These are phyloP conservation scores for Drosophila mimica DNA, from an alignment of 2,888 invertebrate species.

Conservation along the genomic window DNA sequence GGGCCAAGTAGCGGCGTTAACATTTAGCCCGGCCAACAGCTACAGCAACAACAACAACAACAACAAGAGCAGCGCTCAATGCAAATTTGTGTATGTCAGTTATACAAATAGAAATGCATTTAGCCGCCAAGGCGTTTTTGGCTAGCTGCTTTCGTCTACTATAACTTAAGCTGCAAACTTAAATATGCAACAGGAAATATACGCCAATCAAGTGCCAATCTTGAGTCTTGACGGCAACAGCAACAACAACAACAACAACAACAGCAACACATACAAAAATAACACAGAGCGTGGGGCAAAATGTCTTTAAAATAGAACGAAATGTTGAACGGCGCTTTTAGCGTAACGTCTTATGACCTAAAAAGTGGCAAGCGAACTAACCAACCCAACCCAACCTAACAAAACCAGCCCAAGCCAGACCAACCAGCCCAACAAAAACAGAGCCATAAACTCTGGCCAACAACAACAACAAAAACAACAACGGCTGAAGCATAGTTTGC, in stretches of 20 bases:
- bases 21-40: slow-evolving; percentile 16
- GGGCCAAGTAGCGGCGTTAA: slow-evolving; percentile 3
- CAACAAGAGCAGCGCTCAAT: slow-evolving; percentile 23
- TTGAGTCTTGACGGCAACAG: slow-evolving; percentile 72
- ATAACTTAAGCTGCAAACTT: slow-evolving; percentile 68
- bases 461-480: slow-evolving; percentile 27
- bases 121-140: slow-evolving; percentile 53
- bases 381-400: slow-evolving; percentile 42
- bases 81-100: slow-evolving; percentile 51
- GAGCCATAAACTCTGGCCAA: slow-evolving; percentile 48
- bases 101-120: slow-evolving; percentile 80
- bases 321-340: slow-evolving; percentile 70
- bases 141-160: slow-evolving; percentile 18
- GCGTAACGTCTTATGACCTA: slow-evolving; percentile 79
- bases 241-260: slow-evolving; percentile 36
- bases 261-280: slow-evolving; percentile 10
- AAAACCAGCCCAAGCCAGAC: slow-evolving; percentile 23
- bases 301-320: slow-evolving; percentile 78
- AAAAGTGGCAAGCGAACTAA: slow-evolving; percentile 68
- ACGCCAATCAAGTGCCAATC: slow-evolving; percentile 84
- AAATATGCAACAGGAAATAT: slow-evolving; percentile 84
- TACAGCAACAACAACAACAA: background rate
- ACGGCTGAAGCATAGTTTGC: slow-evolving; percentile 19
- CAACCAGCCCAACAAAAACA: slow-evolving; percentile 41
- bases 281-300: slow-evolving; percentile 32